These are phyloP conservation scores for Erpornis zantholeuca DNA, from an alignment of 2,113 vertebrate genomes.

Conservation along the genomic window DNA sequence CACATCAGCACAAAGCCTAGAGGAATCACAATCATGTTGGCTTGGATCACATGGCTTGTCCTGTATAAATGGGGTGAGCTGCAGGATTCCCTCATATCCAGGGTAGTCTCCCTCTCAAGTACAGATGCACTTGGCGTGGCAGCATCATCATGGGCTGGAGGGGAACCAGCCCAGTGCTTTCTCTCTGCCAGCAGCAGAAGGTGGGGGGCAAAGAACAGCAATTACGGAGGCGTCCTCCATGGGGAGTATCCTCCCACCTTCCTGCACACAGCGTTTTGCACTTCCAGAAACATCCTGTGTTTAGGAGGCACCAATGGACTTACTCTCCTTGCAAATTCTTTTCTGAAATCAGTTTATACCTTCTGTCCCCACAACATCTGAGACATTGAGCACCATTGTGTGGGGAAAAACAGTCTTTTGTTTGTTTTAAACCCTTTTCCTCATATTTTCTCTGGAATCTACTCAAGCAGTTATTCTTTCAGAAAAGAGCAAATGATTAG, in stretches of 20 bases:
- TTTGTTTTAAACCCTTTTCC: not conserved
- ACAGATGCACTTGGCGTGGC: not conserved
- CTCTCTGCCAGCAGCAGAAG: not conserved
- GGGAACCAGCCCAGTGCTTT: not conserved
- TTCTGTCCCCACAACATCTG: not conserved
- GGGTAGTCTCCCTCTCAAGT: not conserved
- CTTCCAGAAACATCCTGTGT: not conserved
- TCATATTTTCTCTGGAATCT: not conserved
- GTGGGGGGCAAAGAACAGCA: not conserved
- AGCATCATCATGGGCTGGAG: not conserved
- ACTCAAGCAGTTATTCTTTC: not conserved
- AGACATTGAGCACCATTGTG: not conserved
- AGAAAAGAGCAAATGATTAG: not conserved
- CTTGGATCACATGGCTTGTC: not conserved
- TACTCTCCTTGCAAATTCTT: not conserved
- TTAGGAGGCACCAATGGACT: not conserved
- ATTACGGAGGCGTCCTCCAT: fast-evolving
- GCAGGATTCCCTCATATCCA: not conserved
- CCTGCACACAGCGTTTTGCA: not conserved
- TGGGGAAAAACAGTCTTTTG: not conserved
- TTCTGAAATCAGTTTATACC: not conserved
- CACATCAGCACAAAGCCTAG: not conserved
- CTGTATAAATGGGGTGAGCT: not conserved
- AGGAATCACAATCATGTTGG: not conserved
- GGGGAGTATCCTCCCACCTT: not conserved